phyloP scores from a whole-genome alignment of 2,888 invertebrate species.

The Ypsolopha scabrella region DNA sequence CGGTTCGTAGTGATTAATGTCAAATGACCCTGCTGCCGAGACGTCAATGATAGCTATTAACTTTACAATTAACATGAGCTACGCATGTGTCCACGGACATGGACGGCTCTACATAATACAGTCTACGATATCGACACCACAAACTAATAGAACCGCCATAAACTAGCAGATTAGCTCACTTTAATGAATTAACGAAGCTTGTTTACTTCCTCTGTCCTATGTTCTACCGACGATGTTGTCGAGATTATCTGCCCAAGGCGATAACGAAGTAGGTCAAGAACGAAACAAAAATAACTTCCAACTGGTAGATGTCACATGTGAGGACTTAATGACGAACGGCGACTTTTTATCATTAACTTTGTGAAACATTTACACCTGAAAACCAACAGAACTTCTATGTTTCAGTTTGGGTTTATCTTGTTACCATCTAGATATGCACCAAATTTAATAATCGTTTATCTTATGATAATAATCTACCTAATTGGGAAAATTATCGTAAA shows the following conservation, averaged over 20 bases:
- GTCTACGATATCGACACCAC: background rate
- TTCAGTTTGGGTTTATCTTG: too few relatives aligned
- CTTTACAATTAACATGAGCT: background rate
- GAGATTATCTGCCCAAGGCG: conserved; percentile 23
- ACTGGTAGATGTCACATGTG: conserved; percentile 2
- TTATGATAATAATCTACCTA: too few relatives aligned
- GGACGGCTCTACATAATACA: background rate
- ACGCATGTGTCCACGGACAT: background rate
- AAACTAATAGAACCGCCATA: background rate
- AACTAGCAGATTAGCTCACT: background rate
- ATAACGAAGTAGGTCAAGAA: conserved; percentile 40
- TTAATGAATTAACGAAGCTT: background rate
- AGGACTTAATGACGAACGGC: conserved; percentile 12
- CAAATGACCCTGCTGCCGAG: too few relatives aligned
- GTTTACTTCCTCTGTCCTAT: background rate
- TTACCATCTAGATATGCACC: too few relatives aligned
- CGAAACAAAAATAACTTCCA: conserved; percentile 7
- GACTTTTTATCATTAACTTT: too few relatives aligned
- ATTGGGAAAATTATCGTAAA: too few relatives aligned
- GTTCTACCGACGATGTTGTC: conserved; percentile 5
- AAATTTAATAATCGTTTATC: too few relatives aligned
- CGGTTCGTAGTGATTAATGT: too few relatives aligned
- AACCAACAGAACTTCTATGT: too few relatives aligned
- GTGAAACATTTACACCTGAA: too few relatives aligned
- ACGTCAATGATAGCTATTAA: background rate